Evolutionary conservation across 2,888 invertebrate species (phyloP), one percentile per base, ranked within the genome.

Genomic region (Agrenia bidenticulata): DNA sequence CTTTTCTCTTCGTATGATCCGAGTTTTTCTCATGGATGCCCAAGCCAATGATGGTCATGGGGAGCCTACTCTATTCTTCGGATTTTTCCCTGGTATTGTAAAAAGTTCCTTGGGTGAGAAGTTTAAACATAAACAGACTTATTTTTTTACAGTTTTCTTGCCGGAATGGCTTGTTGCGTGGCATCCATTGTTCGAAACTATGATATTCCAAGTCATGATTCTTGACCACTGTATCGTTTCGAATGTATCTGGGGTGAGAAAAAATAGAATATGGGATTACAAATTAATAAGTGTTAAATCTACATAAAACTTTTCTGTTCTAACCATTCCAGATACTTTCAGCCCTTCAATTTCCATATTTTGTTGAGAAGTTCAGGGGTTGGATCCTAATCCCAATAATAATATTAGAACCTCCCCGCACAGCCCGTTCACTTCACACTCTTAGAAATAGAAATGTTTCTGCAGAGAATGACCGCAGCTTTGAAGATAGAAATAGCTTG

Each of bases 21-120:
- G 68, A 37, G 51, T 66, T 13, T 66, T 67, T 49, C 54, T 66
- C 15, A 66, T 67, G 66, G 60, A 64, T 54, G 11, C 32, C 32
- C 4, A 11, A 5, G 15, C 45, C n/a, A 45, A 15, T 5, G 15
- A 45, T n/a, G 45, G 19, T 9, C n/a, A 15, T 5, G 4, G 21
- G 24, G 66, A 61, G 2, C 72, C 69, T 1, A 63, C 49, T 21
- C 42, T 70, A 1, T 42, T 72, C 1, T 64, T 70, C 32, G 72
- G 72, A 1, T 67, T 69, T 37, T 50, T 64, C n/a, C 70, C 66
- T 32, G 45, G 61, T 61, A 55, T 19, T 9, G 15, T n/a, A n/a
- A n/a, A n/a, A n/a, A n/a, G n/a, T n/a, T n/a, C n/a, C n/a, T n/a
- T n/a, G n/a, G n/a, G n/a, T n/a, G n/a, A n/a, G n/a, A n/a, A n/a